Base-by-base conservation (phyloP, 2,797 vertebrate genomes). In the Phylloscopus collybita region DNA sequence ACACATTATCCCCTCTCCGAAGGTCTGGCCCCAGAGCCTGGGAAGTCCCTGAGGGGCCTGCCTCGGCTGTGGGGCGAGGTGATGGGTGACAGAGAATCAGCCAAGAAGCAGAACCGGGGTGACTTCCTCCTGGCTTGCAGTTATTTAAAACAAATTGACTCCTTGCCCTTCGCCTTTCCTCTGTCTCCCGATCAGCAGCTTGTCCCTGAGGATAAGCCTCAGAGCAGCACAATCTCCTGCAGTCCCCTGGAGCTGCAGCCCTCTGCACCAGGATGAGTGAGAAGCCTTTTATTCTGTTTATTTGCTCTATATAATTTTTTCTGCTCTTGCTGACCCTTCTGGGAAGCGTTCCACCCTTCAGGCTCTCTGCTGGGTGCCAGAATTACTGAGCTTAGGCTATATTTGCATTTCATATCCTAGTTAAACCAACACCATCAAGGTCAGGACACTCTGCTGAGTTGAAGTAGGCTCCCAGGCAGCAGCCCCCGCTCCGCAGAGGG, bases 351-450 rank as follows among this genome's bases (percentile, higher is more conserved):
- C 60, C 66, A 60, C 81, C 51, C 42, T 44, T 53, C 62, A 92
- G 29, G 75, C 82, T 95, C 67, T 73, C 80, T 90, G 85, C 72
- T 93, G 88, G 91, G 53, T 84, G 91, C 81, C 96, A 90, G 95
- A 82, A 94, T 88, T 85, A 86, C 87, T 71, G 65, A 67, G 91
- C 56, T 90, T 80, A 81, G 80, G 83, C 83, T 88, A 4, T 91
- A 96, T 97, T 96, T 97, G 95, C 95, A 97, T 96, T 96, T 95
- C 92, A 90, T 85, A 95, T 93, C 82, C 92, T 85, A 73, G 91
- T 95, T 92, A 95, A 96, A 95, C 80, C 87, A 90, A 94, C 92
- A 94, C 23, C 90, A 86, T 38, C 92, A 94, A 96, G 95, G 96
- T 94, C 93, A 95, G 90, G 73, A 72, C 81, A 16, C 59, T 25